These are phyloP conservation scores for Coregonus sp. DNA, from an alignment of 2,797 vertebrate species.

Conservation along the genomic window DNA sequence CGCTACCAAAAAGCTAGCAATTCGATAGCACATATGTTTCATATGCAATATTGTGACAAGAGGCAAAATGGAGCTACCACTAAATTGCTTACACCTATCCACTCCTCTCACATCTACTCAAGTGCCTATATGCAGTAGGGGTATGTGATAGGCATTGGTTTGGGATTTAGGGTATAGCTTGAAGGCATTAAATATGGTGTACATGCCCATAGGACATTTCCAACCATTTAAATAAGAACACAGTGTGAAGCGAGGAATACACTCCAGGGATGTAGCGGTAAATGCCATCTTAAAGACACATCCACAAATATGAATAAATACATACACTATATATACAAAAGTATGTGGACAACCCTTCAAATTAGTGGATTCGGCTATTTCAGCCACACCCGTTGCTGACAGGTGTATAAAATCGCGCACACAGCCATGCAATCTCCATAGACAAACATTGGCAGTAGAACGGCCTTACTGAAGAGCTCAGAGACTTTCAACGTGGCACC, in stretches of 20 bases:
- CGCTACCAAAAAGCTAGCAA: background rate
- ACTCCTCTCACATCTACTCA: background rate
- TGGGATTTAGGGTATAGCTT: background rate
- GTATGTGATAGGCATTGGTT: background rate
- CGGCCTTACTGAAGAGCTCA: too few relatives aligned
- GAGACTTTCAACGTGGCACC: too few relatives aligned
- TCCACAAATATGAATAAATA: background rate
- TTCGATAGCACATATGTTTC: background rate
- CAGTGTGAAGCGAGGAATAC: background rate
- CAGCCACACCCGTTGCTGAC: too few relatives aligned
- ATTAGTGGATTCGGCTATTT: too few relatives aligned
- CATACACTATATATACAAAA: background rate
- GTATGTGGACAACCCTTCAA: too few relatives aligned
- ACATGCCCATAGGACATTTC: background rate
- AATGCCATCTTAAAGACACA: background rate
- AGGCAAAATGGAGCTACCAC: background rate
- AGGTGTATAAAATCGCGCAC: too few relatives aligned
- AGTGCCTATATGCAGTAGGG: background rate
- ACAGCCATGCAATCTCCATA: too few relatives aligned
- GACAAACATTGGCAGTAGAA: too few relatives aligned
- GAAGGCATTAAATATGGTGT: background rate
- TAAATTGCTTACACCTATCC: background rate
- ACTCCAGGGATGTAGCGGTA: background rate
- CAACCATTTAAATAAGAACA: background rate
- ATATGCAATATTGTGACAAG: background rate